Conservation (phyloP, 2,113 vertebrate genomes). For the Shinisaurus crocodilurus region DNA sequence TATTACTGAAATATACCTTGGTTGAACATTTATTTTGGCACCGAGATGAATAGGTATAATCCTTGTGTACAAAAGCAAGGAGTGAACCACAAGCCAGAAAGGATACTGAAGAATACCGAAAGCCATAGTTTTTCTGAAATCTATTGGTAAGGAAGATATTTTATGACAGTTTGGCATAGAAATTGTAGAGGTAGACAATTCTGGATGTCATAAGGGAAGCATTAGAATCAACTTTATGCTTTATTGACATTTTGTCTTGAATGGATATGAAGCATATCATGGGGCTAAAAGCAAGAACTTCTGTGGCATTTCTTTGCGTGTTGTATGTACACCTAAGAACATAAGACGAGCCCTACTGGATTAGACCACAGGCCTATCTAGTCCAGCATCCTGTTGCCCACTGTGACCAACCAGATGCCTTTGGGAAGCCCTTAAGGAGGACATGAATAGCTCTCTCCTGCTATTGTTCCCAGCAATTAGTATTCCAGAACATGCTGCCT, state of each 20-base stretch:
- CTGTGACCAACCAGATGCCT: background rate
- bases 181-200: background rate
- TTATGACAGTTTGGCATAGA: conserved; percentile 22
- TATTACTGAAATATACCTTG: conserved; percentile 62
- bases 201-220: background rate
- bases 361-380: background rate
- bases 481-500: background rate
- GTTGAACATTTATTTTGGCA: conserved; percentile 54
- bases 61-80: background rate
- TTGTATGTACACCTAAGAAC: background rate
- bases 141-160: conserved; percentile 41
- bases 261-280: background rate
- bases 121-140: conserved; percentile 33
- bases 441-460: background rate
- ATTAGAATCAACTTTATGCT: background rate
- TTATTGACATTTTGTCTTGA: conserved; percentile 2
- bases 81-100: conserved; percentile 27
- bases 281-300: conserved; percentile 3
- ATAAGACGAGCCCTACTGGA: background rate
- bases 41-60: conserved; percentile 37
- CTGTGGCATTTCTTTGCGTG: background rate
- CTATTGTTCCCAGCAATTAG: background rate
- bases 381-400: background rate
- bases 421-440: background rate
- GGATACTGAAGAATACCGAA: background rate